Base-by-base conservation (phyloP, 1,140 invertebrate species). In the Pogonomyrmex barbatus region DNA sequence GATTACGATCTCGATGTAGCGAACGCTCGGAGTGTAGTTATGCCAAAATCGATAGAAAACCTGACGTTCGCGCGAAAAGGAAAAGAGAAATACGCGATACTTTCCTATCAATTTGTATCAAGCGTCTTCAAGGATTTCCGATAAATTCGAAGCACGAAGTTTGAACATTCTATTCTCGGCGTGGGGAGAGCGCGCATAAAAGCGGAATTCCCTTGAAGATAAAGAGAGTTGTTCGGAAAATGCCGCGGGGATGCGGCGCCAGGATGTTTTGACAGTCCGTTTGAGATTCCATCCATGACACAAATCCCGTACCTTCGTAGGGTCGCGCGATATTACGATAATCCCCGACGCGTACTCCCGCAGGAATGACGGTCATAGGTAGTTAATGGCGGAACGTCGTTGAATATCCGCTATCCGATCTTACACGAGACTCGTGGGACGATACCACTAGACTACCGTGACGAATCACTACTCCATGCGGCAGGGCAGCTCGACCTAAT, bases 321-420 rank as follows among this genome's bases (percentile, higher is more conserved):
- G 62, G 75, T 81, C 73, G 62, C 62, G 83, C 36, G 89, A 81
- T 90, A 82, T 85, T 75, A 50, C 58, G 45, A 87, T 90, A 90
- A 91, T 90, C 84, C 24, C 89, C 78, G 71, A 75, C 62, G 47
- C 50, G 75, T 70, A 63, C 87, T 75, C 86, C 71, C 56, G 67
- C 60, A 82, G 83, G 84, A 63, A 65, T 82, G 86, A 86, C 88
- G 84, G 86, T 82, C 86, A 83, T 70, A n/a, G 86, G 81, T 91
- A 84, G 90, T 91, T 91, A 91, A 91, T 84, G 73, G 77, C 56
- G 79, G 71, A 24, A 62, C 78, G 77, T 76, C 75, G 75, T 77
- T 91, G 75, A 78, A 81, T 89, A 91, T 91, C 90, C 87, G 90
- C 70, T 89, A 91, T 87, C 87, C 87, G 88, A 91, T 91, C 88